Evolutionary conservation across 2,888 invertebrate species (phyloP), one percentile per base, ranked within the genome.

Genomic region (Dynastes hyllus): DNA sequence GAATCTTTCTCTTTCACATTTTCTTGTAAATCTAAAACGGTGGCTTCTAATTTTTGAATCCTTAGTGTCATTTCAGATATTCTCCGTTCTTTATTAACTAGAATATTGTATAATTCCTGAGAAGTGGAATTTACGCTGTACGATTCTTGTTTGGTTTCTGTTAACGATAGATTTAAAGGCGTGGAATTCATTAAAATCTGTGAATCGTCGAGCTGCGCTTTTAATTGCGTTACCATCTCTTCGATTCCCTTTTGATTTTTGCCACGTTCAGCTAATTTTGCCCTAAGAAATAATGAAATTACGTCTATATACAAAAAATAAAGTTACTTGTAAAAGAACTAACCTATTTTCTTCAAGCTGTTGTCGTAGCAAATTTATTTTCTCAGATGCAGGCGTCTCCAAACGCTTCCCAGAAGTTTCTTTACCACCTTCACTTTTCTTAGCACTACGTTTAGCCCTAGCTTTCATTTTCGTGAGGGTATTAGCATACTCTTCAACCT

Each of bases 1-100:
- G 94, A 94, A 88, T 96, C 95, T 87, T 96, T 95, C 88, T 96
- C 95, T 85, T 93, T 93, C 2, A 96, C 90, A 88, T 93, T 93
- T 87, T 96, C 97, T 88, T 96, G 95, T 71, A 95, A 90, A 87
- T 97, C 97, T 81, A 97, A 88, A 69, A 97, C 92, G 80, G 92
- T 92, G 8, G 93, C 92, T 88, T 96, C 96, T 87, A 95, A 90
- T 84, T 94, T 94, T 83, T 93, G 91, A n/a, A 95, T 91, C 86
- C 92, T 92, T 82, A 91, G 92, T 85, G 92, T 91, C 79, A 96
- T 89, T 85, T 95, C 94, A 53, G 91, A 86, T 78, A 95, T 92
- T 84, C 90, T 91, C 78, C 90, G 92, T 85, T 94, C 94, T 84
- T 93, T 93, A 80, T 91, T 91, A 16, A 92, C 89, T 80, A 93